These are phyloP conservation scores for Numida meleagris DNA, from an alignment of 2,113 vertebrate genomes.

Conservation along the genomic window DNA sequence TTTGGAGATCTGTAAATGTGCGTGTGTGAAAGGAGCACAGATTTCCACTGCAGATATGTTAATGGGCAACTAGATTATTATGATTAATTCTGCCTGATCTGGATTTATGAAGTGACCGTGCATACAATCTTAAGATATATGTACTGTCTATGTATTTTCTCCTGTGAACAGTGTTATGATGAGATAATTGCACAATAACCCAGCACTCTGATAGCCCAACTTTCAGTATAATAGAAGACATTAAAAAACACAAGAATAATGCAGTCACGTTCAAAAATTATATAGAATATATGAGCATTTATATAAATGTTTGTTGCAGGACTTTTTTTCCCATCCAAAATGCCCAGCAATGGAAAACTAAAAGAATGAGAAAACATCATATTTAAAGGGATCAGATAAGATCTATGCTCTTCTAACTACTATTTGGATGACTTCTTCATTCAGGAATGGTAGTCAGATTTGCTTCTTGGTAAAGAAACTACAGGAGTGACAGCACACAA, in stretches of 20 bases:
- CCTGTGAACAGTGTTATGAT: conserved; percentile 50
- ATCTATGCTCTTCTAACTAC: conserved; percentile 53
- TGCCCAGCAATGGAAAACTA: background rate
- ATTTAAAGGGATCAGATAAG: conserved; percentile 29
- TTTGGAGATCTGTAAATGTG: background rate
- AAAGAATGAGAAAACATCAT: conserved; percentile 8
- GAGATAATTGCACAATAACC: conserved; percentile 53
- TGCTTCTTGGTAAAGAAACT: conserved; percentile 71
- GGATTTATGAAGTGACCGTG: conserved; percentile 49
- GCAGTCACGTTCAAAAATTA: background rate
- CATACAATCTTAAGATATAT: conserved; percentile 50
- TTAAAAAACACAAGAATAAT: background rate
- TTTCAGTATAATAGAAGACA: conserved; percentile 28
- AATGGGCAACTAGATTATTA: conserved; percentile 15
- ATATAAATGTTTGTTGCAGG: background rate
- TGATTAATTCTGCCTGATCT: conserved; percentile 41
- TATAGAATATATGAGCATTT: conserved; percentile 4
- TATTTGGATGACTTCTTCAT: conserved; percentile 67
- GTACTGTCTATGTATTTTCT: background rate
- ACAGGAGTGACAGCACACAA: conserved; percentile 72
- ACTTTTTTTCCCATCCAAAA: background rate
- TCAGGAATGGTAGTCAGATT: conserved; percentile 64
- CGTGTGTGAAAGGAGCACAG: background rate
- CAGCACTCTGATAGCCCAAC: conserved; percentile 13
- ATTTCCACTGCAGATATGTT: background rate